These are phyloP conservation scores for Sebastes hopkinsi DNA, from an alignment of 2,797 vertebrate species.

Conservation along the genomic window DNA sequence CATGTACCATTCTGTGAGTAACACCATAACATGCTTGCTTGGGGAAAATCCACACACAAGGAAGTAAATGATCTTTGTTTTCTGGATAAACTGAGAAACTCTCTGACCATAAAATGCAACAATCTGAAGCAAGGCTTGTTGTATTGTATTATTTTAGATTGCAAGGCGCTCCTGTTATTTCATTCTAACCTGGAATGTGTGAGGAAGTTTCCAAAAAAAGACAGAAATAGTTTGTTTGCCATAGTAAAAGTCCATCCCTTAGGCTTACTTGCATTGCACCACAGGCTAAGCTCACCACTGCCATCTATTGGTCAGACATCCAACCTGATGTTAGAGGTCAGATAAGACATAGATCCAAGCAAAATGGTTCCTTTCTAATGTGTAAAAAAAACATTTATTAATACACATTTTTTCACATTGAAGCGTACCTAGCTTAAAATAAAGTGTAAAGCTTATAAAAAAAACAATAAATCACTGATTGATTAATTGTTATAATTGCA, in stretches of 20 bases:
- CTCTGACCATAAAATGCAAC: not conserved
- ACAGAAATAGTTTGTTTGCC: not conserved
- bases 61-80: not conserved
- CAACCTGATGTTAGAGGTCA: not conserved
- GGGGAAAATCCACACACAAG: not conserved
- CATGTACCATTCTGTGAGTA: not conserved
- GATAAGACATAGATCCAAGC: not conserved
- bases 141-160: not conserved
- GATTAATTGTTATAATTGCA: not conserved
- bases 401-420: not conserved
- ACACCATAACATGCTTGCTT: not conserved
- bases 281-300: conserved; percentile 37
- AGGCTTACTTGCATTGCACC: too few species aligned
- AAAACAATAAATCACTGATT: not conserved
- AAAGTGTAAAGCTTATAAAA: not conserved
- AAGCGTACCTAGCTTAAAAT: not conserved
- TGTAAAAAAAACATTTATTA: not conserved
- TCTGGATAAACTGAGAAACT: not conserved
- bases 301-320: conserved; percentile 48
- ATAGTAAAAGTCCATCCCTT: not conserved
- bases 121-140: not conserved
- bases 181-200: not conserved
- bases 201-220: not conserved
- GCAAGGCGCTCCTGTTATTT: not conserved
- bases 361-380: not conserved